Evolutionary conservation across 2,797 vertebrate species (phyloP).

Genomic region (Xenopus petersii): DNA sequence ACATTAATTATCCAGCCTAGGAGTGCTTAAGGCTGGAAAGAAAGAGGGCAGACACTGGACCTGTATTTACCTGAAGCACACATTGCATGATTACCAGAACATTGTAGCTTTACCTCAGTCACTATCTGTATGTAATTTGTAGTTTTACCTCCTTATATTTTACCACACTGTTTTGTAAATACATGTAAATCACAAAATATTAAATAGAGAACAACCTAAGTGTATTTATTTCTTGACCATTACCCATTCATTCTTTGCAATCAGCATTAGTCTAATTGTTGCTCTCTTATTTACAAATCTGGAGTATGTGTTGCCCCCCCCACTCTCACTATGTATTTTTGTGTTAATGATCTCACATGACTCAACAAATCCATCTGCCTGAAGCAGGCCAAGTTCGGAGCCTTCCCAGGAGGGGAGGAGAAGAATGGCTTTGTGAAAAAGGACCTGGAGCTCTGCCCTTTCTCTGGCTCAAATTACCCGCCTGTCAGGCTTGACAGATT

Average conservation of each 20-base stretch:
- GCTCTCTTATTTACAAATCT: constrained; percentile 7
- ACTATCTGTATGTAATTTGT: no score
- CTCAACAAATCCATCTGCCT: constrained; percentile 89
- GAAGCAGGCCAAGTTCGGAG: constrained; percentile 77
- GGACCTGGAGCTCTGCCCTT: constrained; percentile 81
- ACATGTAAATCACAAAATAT: no score
- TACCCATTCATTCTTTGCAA: constrained; percentile 7
- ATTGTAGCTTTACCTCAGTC: no score
- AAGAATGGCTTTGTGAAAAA: constrained; percentile 80
- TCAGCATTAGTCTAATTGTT: constrained; percentile 12
- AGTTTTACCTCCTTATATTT: no score
- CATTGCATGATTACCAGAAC: no score
- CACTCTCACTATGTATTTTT: constrained; percentile 71
- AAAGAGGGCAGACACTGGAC: no score
- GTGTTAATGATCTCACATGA: constrained; percentile 96
- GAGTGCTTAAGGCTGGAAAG: no score
- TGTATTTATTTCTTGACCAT: not conserved
- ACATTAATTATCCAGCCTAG: no score
- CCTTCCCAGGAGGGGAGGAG: constrained; percentile 79
- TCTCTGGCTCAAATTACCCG: constrained; percentile 84
- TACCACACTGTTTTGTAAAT: no score
- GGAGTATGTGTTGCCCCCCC: not conserved
- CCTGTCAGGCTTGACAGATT: constrained; percentile 90
- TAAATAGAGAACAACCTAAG: no score
- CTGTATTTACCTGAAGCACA: no score